Evolutionary conservation across 2,888 invertebrate species (phyloP).

Genomic region (Shargacucullia verbasci): DNA sequence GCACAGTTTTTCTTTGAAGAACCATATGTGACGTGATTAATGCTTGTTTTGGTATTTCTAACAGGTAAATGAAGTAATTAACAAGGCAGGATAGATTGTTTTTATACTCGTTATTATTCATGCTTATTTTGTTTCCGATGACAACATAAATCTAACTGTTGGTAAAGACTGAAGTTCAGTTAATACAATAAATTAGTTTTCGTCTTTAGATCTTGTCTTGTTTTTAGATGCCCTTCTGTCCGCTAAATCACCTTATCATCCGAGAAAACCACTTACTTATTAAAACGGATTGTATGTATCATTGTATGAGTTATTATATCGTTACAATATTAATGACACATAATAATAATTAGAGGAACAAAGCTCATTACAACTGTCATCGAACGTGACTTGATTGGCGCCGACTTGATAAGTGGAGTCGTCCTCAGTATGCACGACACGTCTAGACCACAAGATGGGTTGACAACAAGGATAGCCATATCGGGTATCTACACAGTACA

Average conservation of each 20-base stretch:
- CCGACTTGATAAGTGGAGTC: slow-evolving; percentile 47
- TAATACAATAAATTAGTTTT: no score
- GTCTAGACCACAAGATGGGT: slow-evolving; percentile 63
- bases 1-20: slow-evolving; percentile 3
- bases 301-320: slow-evolving; percentile 17
- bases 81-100: no score
- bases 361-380: slow-evolving; percentile 60
- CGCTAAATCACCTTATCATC: no score
- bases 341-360: slow-evolving; percentile 50
- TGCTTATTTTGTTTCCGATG: no score
- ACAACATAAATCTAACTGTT: no score
- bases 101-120: no score
- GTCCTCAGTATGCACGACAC: slow-evolving; percentile 71
- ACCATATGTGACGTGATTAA: background rate
- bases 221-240: no score
- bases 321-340: slow-evolving; percentile 37
- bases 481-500: slow-evolving; percentile 46
- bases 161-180: no score
- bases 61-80: background rate
- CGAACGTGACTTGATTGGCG: slow-evolving; percentile 71
- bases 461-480: slow-evolving; percentile 73
- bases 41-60: slow-evolving; percentile 3
- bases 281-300: no score
- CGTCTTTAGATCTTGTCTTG: no score
- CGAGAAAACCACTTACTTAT: no score